Base-by-base conservation (phyloP, 2,797 vertebrate genomes). In the Macroramphosus scolopax region DNA sequence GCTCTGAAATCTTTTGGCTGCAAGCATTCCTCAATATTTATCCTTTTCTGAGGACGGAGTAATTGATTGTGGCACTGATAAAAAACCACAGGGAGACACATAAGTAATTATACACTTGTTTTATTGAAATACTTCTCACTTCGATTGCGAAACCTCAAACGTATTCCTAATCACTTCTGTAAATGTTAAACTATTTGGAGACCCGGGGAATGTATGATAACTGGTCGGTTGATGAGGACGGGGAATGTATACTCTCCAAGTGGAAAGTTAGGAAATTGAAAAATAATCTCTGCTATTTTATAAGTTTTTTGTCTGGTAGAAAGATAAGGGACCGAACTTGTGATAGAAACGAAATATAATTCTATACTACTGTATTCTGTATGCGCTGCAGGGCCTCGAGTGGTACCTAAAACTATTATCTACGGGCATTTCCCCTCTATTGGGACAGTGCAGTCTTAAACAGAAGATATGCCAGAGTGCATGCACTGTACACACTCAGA, bases 81-180 rank as follows among this genome's bases (percentile, higher is more conserved):
- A 65, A 64, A 81, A 82, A 78, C 79, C 72, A 69, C 57, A 48
- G 76, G 69, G 61, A 78, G 75, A 81, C 63, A 71, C 64, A 78
- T 77, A 78, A 76, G 74, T 79, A 85, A 82, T 84, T 83, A 78
- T 58, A 65, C 60, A 61, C 66, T 78, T 80, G 47, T 70, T 82
- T 72, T 59, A 67, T 72, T 39, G 49, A 75, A 58, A 67, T 75
- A 62, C 45, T 67, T 75, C 50, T 82, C 45, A 42, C 39, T 76
- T 71, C 20, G 22, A 72, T 72, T 65, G 60, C 57, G 30, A 51
- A 64, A 53, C 41, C 33, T 18, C 46, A 60, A 30, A 55, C 15
- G 3, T 15, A 6, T 78, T 71, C 65, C 55, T 71, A 77, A 80
- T 73, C 59, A 59, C 12, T 14, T 74, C 58, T 43, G 31, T 58